These are phyloP conservation scores for Gymnocephalus cernua DNA, from an alignment of 2,113 vertebrate species.

Conservation along the genomic window DNA sequence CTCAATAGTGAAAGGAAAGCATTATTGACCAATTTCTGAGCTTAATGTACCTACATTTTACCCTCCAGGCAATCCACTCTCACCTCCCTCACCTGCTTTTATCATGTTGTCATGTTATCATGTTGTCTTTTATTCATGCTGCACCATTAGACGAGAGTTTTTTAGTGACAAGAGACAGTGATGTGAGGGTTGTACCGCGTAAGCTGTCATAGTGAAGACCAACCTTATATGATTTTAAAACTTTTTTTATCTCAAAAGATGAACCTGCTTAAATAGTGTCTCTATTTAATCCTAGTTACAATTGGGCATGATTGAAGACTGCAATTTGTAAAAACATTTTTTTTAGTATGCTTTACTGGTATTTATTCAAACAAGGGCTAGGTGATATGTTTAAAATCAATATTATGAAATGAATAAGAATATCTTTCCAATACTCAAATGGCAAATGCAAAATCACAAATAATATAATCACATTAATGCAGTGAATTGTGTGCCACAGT, in stretches of 20 bases:
- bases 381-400: not conserved
- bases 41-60: conserved; percentile 65
- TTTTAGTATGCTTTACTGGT: not conserved
- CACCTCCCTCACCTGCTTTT: conserved; percentile 43
- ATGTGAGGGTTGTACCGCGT: not conserved
- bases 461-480: not conserved
- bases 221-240: not conserved
- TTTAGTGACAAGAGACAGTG: conserved; percentile 1
- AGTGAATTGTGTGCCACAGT: not conserved
- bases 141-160: not conserved
- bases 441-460: not conserved
- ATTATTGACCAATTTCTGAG: conserved; percentile 77
- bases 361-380: not conserved
- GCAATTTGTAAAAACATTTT: not conserved
- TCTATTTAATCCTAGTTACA: not conserved
- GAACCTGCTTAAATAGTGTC: not conserved
- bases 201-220: not conserved
- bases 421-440: not conserved
- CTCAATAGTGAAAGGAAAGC: conserved; percentile 61
- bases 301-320: not conserved
- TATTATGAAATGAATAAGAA: not conserved
- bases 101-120: conserved; percentile 30
- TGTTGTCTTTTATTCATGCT: conserved; percentile 48
- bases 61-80: conserved; percentile 52
- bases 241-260: not conserved